Evolutionary conservation across 2,888 invertebrate genomes (phyloP).

Genomic region (Limenitis camilla): DNA sequence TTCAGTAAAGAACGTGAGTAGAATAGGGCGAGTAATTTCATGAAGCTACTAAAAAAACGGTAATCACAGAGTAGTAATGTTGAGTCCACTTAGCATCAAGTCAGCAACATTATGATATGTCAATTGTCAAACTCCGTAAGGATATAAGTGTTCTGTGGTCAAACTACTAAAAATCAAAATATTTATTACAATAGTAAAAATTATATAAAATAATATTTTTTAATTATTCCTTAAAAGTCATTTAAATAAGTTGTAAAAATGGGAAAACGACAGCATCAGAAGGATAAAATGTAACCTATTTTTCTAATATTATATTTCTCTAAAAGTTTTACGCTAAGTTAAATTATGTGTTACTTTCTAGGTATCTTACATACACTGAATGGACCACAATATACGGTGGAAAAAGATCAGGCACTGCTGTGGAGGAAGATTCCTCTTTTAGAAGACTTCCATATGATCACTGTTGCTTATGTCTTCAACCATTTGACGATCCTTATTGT

Average conservation of each 20-base stretch:
- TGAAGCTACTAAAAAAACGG: too few relatives aligned
- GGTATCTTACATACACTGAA: slow-evolving; percentile 90
- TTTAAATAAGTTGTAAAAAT: slow-evolving; percentile 64
- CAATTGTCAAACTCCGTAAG: too few relatives aligned
- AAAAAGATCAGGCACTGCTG: slow-evolving; percentile 81
- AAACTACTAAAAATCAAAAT: too few relatives aligned
- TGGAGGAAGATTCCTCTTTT: slow-evolving; percentile 86
- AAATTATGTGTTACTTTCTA: slow-evolving; percentile 41
- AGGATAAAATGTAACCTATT: slow-evolving; percentile 90
- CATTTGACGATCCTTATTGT: slow-evolving; percentile 93
- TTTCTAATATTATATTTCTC: too few relatives aligned
- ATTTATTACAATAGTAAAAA: too few relatives aligned
- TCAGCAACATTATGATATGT: too few relatives aligned
- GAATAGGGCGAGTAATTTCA: too few relatives aligned
- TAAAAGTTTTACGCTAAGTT: too few relatives aligned
- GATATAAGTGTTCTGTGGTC: too few relatives aligned
- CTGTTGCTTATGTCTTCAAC: slow-evolving; percentile 92
- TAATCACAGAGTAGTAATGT: too few relatives aligned
- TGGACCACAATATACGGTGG: slow-evolving; percentile 94
- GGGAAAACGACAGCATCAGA: slow-evolving; percentile 95
- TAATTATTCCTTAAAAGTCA: neutral
- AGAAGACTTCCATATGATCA: slow-evolving; percentile 94
- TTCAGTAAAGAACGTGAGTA: too few relatives aligned
- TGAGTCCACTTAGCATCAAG: too few relatives aligned
- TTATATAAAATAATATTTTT: neutral